Conservation (phyloP, 1,140 invertebrate species). For the Pogonus chalceus region DNA sequence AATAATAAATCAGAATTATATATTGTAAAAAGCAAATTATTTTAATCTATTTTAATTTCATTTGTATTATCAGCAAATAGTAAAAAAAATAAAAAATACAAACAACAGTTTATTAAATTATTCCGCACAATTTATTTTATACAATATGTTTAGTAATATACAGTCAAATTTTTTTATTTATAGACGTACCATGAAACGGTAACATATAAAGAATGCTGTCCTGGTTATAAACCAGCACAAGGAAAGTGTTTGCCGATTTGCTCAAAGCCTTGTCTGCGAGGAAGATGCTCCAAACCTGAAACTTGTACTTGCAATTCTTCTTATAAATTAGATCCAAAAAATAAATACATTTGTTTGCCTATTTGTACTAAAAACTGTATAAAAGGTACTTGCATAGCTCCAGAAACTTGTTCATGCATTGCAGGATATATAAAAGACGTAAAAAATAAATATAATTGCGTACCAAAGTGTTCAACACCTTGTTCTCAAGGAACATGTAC, state of each 20-base stretch:
- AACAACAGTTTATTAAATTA: neutral
- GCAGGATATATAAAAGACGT: slow-evolving; percentile 32
- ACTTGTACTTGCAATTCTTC: slow-evolving; percentile 23
- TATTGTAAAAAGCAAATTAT: neutral
- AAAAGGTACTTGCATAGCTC: slow-evolving; percentile 35
- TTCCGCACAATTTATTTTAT: neutral
- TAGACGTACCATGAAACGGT: neutral
- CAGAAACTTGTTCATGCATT: slow-evolving; percentile 38
- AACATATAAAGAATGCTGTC: neutral
- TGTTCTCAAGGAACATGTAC: slow-evolving; percentile 37
- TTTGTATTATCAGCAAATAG: neutral
- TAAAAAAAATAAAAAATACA: neutral
- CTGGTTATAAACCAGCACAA: neutral
- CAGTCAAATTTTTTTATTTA: neutral
- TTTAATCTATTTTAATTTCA: neutral
- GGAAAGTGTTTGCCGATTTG: slow-evolving; percentile 30
- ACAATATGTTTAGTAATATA: neutral
- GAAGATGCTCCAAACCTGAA: slow-evolving; percentile 26
- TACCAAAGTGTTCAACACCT: slow-evolving; percentile 23
- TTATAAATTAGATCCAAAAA: slow-evolving; percentile 16
- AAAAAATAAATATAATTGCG: slow-evolving; percentile 28
- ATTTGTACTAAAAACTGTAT: slow-evolving; percentile 31
- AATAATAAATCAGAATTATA: neutral
- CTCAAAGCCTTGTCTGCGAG: slow-evolving; percentile 30
- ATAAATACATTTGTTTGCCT: slow-evolving; percentile 18